Percentiles rank a stretch among this genome's conserved stretches.
phyloP scores from a whole-genome alignment of 2,888 invertebrate species.

The Nephrotoma guestfalica region DNA sequence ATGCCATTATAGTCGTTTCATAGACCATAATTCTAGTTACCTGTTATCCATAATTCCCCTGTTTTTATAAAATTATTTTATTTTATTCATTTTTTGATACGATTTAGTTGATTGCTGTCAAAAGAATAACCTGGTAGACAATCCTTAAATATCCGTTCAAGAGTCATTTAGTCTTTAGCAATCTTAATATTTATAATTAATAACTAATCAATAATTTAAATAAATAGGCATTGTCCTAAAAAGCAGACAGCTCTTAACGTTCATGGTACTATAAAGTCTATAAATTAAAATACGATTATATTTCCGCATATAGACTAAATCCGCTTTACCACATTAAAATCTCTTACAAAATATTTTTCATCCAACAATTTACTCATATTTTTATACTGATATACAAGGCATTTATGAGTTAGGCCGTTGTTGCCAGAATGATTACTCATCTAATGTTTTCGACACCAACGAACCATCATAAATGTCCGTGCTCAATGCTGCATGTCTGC shows the following conservation, averaged over 20 bases:
- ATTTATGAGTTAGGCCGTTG: not conserved
- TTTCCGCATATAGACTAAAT: not conserved
- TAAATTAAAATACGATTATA: not conserved
- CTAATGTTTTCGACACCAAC: not conserved
- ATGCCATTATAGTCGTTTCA: too few relatives aligned
- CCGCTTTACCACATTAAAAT: not conserved
- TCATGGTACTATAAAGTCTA: not conserved
- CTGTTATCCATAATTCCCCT: too few relatives aligned
- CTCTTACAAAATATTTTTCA: not conserved
- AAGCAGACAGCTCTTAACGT: not conserved
- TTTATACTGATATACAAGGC: not conserved
- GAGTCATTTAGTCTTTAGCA: too few relatives aligned
- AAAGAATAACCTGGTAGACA: too few relatives aligned
- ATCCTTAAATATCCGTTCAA: too few relatives aligned
- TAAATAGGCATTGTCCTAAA: too few relatives aligned
- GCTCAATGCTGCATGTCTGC: not conserved
- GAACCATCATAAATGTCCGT: not conserved
- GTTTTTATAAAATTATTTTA: too few relatives aligned
- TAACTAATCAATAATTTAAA: too few relatives aligned
- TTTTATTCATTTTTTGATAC: too few relatives aligned
- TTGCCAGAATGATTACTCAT: not conserved
- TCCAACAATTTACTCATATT: not conserved
- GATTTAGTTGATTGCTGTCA: too few relatives aligned
- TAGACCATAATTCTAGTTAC: too few relatives aligned
- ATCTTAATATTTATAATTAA: too few relatives aligned